Conservation (phyloP, 2,888 invertebrate genomes). For the Branchipolynoe longqiensis region DNA sequence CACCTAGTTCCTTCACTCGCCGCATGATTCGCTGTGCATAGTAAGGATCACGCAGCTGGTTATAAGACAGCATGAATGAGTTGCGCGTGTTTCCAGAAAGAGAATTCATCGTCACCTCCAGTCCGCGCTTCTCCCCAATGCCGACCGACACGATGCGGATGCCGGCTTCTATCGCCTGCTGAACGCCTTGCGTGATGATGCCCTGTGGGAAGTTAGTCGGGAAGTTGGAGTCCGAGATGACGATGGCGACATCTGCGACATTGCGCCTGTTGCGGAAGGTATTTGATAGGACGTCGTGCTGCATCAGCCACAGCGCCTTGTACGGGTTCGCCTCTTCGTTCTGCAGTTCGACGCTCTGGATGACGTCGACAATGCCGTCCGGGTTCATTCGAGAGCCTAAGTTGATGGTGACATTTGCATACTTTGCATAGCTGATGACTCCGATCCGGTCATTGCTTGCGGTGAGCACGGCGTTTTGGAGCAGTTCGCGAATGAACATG, state of each 20-base stretch:
- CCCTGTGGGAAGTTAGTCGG: constrained; percentile 42
- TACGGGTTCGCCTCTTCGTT: constrained; percentile 15
- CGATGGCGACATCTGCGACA: constrained; percentile 40
- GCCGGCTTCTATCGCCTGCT: constrained; percentile 17
- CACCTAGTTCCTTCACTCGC: constrained; percentile 7
- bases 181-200: constrained; percentile 22
- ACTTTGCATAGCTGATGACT: constrained; percentile 34
- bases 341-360: neutral
- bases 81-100: neutral
- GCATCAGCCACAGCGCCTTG: constrained; percentile 39
- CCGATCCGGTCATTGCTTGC: neutral
- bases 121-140: neutral
- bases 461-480: neutral
- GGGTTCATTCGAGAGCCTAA: constrained; percentile 3
- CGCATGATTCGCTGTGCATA: neutral
- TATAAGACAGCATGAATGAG: neutral
- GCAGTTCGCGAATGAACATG: neutral
- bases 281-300: constrained; percentile 20
- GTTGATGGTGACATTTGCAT: constrained; percentile 10
- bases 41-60: neutral
- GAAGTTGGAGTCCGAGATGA: constrained; percentile 46
- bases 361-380: constrained; percentile 32
- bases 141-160: constrained; percentile 3
- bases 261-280: neutral
- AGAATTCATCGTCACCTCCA: neutral